Evolutionary conservation across 2,888 invertebrate species (phyloP), one percentile per base, ranked within the genome.

Genomic region (Spicauda simplicius): DNA sequence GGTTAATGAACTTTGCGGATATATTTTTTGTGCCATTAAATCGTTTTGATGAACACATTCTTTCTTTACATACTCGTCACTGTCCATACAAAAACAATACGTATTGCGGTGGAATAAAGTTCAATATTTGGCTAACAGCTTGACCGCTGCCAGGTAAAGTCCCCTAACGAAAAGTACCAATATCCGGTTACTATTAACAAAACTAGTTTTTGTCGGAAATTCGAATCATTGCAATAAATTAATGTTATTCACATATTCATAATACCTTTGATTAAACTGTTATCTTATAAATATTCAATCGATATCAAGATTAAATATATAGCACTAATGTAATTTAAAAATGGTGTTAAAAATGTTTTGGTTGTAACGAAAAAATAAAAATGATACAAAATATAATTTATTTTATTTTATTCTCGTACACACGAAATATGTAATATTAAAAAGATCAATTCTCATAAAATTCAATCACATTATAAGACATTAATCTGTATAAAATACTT

Each of bases 1-100:
- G 64, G 64, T 64, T 57, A 25, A 53, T 52, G 64, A 65, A 65
- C 58, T 48, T 37, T 58, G 53, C 45, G 58, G 58, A 41, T 20
- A 58, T 45, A 10, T 65, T 64, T 58, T 58, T 53, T 50, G 48
- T 50, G 48, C 20, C 18, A 57, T 53, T 58, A 64, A 53, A 65
- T 53, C 53, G 53, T 25, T 65, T 65, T 53, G 58, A 59, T 54
- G 25, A 52, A 50, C 41, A 59, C 56, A 19, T 63, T 48, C 30
- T 56, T 63, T 63, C 48, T 55, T 45, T 64, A n/a, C 0, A 50
- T 8, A 52, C n/a, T 52, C 30, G 5, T 56, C 12, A 52, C 30
- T 11, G 19, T 10, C 2, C 0, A 33, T 12, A 41, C 1, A 25
- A 25, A 25, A 4, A 4, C 41, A 64, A 58, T 52, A 16, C 52